Evolutionary conservation across 1,140 invertebrate species (phyloP), one percentile per base, ranked within the genome.

Genomic region (Cydia strobilella): DNA sequence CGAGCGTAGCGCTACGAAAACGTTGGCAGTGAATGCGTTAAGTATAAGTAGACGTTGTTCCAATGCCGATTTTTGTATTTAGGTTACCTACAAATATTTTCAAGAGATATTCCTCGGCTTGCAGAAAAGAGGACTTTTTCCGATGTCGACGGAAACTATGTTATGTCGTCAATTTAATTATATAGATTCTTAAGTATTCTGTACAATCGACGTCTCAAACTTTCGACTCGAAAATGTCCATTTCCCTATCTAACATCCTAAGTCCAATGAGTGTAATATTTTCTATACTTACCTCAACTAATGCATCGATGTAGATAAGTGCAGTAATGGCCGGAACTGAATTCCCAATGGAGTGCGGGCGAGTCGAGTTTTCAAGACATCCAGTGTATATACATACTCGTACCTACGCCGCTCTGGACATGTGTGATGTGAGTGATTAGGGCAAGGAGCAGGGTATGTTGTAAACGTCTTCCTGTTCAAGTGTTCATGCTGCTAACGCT

Each of bases 221-320:
- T 23, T 59, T 18, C 20, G 3, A 59, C 20, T 18, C n/a, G 20
- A 23, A 23, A 59, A 23, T 59, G 18, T 23, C n/a, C 20, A 23
- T 59, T 59, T n/a, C n/a, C n/a, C n/a, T 59, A 23, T 23, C 9
- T 23, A 12, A 59, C 12, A 59, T 9, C 20, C 6, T 23, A 59
- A 23, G 18, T 23, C 9, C 15, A 51, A 51, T 51, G 54, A 23
- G 20, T 59, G 10, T 59, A 59, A 59, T 23, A 59, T 20, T 59
- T 59, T 59, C 54, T 59, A 59, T n/a, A 59, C 20, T 59, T 54
- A 54, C 51, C n/a, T 59, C 20, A 59, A 59, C 18, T 59, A 59
- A 59, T 59, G 54, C 54, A 59, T 18, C 6, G 15, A 54, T 59
- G 54, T 59, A 59, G 54, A 59, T 59, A 59, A 18, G 54, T 59